Percentiles rank a stretch among this genome's conserved stretches.
Evolutionary conservation across 2,113 vertebrate species (phyloP).

Genomic region (Acanthisitta chloris): DNA sequence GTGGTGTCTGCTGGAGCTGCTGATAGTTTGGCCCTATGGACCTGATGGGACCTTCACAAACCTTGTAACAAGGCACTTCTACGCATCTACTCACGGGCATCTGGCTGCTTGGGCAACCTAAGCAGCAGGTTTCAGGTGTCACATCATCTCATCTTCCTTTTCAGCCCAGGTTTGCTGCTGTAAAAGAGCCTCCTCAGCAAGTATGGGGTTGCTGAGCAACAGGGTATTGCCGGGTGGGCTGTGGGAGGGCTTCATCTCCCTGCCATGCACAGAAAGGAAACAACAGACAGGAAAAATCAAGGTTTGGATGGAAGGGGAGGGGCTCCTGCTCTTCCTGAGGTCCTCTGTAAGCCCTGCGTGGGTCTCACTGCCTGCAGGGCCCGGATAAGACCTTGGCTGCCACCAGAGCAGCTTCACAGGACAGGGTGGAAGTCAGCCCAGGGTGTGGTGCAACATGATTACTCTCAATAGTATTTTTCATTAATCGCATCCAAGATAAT

Average conservation of each 20-base stretch:
- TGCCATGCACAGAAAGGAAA: not conserved
- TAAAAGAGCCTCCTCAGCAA: slow-evolving; percentile 14
- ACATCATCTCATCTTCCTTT: not conserved
- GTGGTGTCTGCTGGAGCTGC: not conserved
- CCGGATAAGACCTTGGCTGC: slow-evolving; percentile 1
- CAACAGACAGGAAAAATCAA: slow-evolving; percentile 1
- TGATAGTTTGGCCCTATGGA: rapidly evolving
- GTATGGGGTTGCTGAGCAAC: slow-evolving; percentile 30
- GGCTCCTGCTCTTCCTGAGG: slow-evolving; percentile 2
- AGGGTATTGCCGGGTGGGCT: not conserved
- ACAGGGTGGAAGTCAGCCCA: slow-evolving; percentile 6
- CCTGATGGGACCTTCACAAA: rapidly evolving
- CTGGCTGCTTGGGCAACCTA: not conserved
- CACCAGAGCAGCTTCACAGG: rapidly evolving
- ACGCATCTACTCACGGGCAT: not conserved
- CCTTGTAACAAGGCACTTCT: not conserved
- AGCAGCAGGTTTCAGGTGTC: not conserved
- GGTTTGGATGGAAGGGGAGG: slow-evolving; percentile 16
- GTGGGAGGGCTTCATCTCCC: not conserved
- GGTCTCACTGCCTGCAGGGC: not conserved
- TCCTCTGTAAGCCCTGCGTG: not conserved
- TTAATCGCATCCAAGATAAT: slow-evolving; percentile 23
- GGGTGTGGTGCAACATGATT: slow-evolving; percentile 23
- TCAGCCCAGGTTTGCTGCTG: not conserved
- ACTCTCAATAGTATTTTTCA: slow-evolving; percentile 1